phyloP scores from a whole-genome alignment of 2,113 vertebrate species.

The Vidua macroura region DNA sequence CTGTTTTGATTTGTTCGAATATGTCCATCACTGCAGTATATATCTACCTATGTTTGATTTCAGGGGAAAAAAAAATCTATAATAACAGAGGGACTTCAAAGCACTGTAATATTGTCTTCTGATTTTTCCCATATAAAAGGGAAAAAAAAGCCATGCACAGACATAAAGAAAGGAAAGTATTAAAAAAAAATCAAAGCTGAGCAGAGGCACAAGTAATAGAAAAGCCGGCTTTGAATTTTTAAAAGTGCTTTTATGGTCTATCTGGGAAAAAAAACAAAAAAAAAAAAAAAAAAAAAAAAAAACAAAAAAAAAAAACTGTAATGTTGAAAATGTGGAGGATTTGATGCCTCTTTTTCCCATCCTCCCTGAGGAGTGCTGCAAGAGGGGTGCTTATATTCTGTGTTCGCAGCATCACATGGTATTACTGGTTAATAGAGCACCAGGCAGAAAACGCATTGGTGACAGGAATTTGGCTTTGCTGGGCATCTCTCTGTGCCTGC shows the following conservation, averaged over 20 bases:
- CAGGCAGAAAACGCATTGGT: neutral
- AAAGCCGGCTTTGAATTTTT: conserved; percentile 39
- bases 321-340: neutral
- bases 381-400: neutral
- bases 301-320: neutral
- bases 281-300: neutral
- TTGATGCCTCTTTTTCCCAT: neutral
- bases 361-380: accelerated
- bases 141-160: neutral
- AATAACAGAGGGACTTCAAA: conserved; percentile 40
- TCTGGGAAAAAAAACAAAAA: neutral
- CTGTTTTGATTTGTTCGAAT: conserved; percentile 19
- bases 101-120: neutral
- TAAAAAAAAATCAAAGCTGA: conserved; percentile 38
- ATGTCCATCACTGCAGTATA: neutral
- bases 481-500: neutral
- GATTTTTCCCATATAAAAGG: conserved; percentile 25
- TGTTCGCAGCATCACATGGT: neutral
- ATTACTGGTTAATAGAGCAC: neutral
- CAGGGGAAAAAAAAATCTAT: neutral
- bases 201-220: conserved; percentile 17
- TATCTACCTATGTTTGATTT: conserved; percentile 36
- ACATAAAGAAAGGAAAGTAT: neutral
- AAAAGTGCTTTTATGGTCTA: neutral
- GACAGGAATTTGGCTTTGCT: neutral